Percentiles rank a stretch among this genome's conserved stretches.
Conservation (phyloP, 2,888 invertebrate species). For the Meliscaeva auricollis region DNA sequence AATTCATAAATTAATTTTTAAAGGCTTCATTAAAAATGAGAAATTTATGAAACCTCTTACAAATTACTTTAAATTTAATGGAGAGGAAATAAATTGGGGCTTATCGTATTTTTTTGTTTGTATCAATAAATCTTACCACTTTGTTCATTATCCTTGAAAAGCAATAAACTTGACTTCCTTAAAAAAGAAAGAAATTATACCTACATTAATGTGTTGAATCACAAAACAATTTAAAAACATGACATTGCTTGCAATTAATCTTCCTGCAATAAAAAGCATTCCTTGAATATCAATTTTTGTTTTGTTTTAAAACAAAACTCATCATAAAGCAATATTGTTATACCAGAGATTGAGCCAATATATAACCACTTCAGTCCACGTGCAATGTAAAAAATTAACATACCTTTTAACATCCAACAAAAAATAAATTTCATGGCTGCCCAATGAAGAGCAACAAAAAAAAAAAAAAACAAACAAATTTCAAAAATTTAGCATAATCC, state of each 20-base stretch:
- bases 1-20: too few species aligned
- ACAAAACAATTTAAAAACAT: background rate
- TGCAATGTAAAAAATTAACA: conserved; percentile 19
- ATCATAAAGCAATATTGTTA: background rate
- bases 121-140: too few species aligned
- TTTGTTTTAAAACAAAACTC: conserved; percentile 1
- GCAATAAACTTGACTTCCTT: background rate
- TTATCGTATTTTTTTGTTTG: too few species aligned
- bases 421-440: conserved; percentile 9
- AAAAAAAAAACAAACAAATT: background rate
- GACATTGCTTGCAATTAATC: conserved; percentile 21
- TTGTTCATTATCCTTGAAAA: background rate
- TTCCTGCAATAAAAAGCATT: conserved; percentile 14
- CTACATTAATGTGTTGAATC: background rate
- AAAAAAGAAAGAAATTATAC: background rate
- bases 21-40: too few species aligned
- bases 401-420: background rate
- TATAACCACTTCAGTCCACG: background rate
- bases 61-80: too few species aligned
- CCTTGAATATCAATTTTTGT: conserved; percentile 12
- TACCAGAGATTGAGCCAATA: background rate
- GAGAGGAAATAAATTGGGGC: too few species aligned
- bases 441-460: conserved; percentile 26
- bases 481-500: conserved; percentile 31
- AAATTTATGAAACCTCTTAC: too few species aligned